Conservation (phyloP, 2,113 vertebrate genomes). For the Coptodon bakossiorum region DNA sequence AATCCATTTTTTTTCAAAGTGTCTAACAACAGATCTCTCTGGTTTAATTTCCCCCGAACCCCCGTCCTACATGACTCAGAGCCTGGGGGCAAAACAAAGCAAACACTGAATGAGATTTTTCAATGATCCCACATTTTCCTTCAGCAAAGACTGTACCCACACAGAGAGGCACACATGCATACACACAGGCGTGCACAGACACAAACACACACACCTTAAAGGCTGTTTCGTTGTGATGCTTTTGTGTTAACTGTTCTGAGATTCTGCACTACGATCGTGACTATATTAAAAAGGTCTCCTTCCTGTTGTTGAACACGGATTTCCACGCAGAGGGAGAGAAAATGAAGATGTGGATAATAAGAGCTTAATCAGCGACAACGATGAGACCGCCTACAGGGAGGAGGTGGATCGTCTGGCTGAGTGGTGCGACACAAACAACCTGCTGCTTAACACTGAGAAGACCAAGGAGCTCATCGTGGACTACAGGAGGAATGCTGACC, state of each 20-base stretch:
- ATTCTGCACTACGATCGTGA: background rate
- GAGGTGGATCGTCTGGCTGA: no score
- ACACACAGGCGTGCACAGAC: background rate
- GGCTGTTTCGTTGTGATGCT: background rate
- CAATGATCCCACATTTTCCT: background rate
- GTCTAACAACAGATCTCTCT: background rate
- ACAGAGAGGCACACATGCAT: background rate
- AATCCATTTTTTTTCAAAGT: background rate
- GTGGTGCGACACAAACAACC: no score
- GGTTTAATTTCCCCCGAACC: background rate
- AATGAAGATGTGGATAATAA: background rate
- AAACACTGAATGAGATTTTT: slow-evolving; percentile 24
- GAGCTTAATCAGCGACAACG: no score
- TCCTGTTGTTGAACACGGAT: background rate
- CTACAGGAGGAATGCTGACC: no score
- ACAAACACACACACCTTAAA: background rate
- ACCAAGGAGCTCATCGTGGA: no score
- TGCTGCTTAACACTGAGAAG: no score
- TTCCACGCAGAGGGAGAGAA: background rate
- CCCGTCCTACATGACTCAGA: background rate
- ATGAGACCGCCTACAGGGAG: no score
- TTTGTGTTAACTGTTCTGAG: background rate
- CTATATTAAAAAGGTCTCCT: background rate
- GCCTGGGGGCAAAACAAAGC: slow-evolving; percentile 14
- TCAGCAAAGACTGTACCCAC: background rate